Base-by-base conservation (phyloP, 2,888 invertebrate species). In the Scelioninae gen. 2 region DNA sequence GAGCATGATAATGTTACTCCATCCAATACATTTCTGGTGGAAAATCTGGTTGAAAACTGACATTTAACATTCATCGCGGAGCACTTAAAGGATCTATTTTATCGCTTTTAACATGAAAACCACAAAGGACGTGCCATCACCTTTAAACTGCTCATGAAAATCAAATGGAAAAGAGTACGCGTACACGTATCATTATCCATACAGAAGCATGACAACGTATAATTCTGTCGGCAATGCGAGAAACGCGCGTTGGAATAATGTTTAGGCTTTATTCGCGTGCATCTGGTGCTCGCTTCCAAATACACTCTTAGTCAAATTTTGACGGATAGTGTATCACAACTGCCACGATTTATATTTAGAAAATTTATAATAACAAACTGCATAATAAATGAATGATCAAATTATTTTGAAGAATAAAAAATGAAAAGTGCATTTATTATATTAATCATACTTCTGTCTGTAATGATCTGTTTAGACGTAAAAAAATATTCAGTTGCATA, bases 71-170 rank as follows among this genome's bases (percentile, higher is more conserved):
- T n/a, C n/a, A n/a, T n/a, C n/a, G n/a, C n/a, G n/a, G n/a, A n/a
- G n/a, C n/a, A n/a, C n/a, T n/a, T 19, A 33, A 18, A 13, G 25
- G 15, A 22, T 15, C 1, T 10, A 15, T 53, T 39, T 53, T 39
- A 37, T 53, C 13, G 52, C 22, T 6, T 19, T 37, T 37, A n/a
- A n/a, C n/a, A n/a, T n/a, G n/a, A 15, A 37, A 18, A 37, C 37
- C 9, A 25, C 22, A 53, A 53, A 53, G 22, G 52, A 53, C 25
- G 37, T 1, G 16, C 18, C 22, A 53, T 53, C 39, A 53, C 35
- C 35, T 50, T 48, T 16, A 48, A 31, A 15, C 15, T 46, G 5
- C 3, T 28, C 13, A 9, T 28, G 28, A 46, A 46, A 28, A 46
- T 46, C 15, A 11, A 28, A 28, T 46, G 46, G 28, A 46, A 46